Conservation (phyloP, 2,888 invertebrate species). For the Aradus depressus region DNA sequence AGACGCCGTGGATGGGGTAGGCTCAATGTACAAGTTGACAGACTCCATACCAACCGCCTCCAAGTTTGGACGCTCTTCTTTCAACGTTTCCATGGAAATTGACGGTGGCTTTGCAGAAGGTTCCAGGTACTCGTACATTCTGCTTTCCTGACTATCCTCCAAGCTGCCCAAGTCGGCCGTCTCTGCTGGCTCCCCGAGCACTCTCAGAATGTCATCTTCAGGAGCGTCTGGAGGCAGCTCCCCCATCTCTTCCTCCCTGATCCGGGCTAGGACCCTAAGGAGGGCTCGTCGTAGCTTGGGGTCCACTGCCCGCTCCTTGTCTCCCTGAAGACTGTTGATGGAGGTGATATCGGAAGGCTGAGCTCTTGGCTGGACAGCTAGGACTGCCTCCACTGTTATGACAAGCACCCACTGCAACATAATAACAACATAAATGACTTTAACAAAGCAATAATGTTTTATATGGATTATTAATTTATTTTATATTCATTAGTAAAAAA, state of each 20-base stretch:
- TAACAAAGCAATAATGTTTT: too few species aligned
- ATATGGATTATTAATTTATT: too few species aligned
- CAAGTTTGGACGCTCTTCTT: not conserved
- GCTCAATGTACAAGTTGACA: too few species aligned
- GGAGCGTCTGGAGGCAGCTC: slow-evolving; percentile 30
- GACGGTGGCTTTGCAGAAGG: not conserved
- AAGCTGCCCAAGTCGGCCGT: slow-evolving; percentile 19
- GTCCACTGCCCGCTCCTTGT: slow-evolving; percentile 53
- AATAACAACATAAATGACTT: too few species aligned
- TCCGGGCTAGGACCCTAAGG: slow-evolving; percentile 60
- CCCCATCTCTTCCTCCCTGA: slow-evolving; percentile 47
- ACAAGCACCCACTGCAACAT: slow-evolving; percentile 6
- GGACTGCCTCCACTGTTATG: not conserved
- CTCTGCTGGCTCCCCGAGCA: slow-evolving; percentile 7
- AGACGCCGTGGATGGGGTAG: too few species aligned
- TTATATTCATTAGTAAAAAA: too few species aligned
- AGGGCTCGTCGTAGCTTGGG: slow-evolving; percentile 63
- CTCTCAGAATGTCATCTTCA: slow-evolving; percentile 15
- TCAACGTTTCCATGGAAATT: not conserved
- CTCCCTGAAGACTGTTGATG: slow-evolving; percentile 27
- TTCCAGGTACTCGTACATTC: too few species aligned
- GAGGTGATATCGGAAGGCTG: slow-evolving; percentile 11
- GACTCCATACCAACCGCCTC: too few species aligned
- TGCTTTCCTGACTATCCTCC: slow-evolving; percentile 11
- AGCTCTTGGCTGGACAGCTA: not conserved